phyloP scores from a whole-genome alignment of 2,888 invertebrate species.

The Mesorhabditis sp. region DNA sequence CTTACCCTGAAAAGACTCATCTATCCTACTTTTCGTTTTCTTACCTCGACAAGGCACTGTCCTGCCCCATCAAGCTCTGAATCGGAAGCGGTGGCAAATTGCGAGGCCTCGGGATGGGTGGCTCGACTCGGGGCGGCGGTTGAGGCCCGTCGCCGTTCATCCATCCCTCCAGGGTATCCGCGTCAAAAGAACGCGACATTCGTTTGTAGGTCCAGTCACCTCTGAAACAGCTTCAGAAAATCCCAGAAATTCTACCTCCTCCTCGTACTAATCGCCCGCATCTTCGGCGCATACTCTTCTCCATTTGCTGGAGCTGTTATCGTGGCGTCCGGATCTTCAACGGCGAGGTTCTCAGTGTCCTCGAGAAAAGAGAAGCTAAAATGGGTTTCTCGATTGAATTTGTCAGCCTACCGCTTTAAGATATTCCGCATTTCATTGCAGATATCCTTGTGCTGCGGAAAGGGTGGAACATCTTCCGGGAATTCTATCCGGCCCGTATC shows the following conservation, averaged over 20 bases:
- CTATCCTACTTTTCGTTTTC: neutral
- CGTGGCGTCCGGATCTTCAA: neutral
- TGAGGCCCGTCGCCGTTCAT: neutral
- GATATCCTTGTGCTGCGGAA: slow-evolving; percentile 73
- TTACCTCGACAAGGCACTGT: slow-evolving; percentile 1
- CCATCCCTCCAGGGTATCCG: slow-evolving; percentile 13
- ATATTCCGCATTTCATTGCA: slow-evolving; percentile 38
- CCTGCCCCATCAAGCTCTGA: neutral
- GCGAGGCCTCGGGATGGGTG: neutral
- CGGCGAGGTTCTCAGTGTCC: neutral
- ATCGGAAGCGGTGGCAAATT: slow-evolving; percentile 3
- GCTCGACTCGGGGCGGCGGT: neutral
- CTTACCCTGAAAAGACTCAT: slow-evolving; percentile 65
- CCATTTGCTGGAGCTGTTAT: neutral
- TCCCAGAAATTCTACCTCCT: neutral
- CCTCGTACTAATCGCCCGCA: slow-evolving; percentile 5
- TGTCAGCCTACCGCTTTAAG: slow-evolving; percentile 19
- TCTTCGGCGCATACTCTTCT: neutral
- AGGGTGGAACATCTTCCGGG: slow-evolving; percentile 88
- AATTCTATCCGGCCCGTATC: slow-evolving; percentile 86
- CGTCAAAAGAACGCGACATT: slow-evolving; percentile 65
- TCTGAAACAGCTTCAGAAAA: neutral
- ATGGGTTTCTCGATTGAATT: neutral
- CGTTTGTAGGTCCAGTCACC: slow-evolving; percentile 46
- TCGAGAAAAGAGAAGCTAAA: neutral